Base-by-base conservation (phyloP, 1,140 invertebrate genomes). In the Drosophila truncata region DNA sequence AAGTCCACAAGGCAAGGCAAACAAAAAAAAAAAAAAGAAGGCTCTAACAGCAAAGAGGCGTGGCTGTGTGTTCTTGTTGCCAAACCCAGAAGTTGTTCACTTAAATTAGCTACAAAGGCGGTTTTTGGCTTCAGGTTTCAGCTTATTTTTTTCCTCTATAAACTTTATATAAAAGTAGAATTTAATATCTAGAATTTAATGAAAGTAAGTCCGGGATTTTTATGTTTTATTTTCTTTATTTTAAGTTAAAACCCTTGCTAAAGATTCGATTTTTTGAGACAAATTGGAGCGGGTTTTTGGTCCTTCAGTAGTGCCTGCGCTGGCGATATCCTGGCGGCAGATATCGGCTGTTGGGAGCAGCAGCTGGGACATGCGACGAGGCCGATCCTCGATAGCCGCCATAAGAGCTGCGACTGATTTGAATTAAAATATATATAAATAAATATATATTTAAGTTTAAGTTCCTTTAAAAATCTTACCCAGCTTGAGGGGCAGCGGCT, bases 311-410 rank as follows among this genome's bases (percentile, higher is more conserved):
- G 37, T 90, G 75, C 39, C 85, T 81, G 39, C 85, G 86, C 41
- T 90, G 86, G 20, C 85, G 85, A 57, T 91, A 90, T 29, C 63
- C 64, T 18, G 85, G 86, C 0, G 85, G 85, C 61, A 90, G 50
- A 58, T 90, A 90, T 13, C 85, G 75, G 4, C 85, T 69, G 9
- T 69, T 63, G 0, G 86, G 69, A 4, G 75, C 67, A 6, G 63
- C 41, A 6, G 59, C 71, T 18, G 66, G 47, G 25, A 57, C 55
- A 78, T 78, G 74, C 2, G 62, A 61, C 0, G 74, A 69, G 11
- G 77, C 84, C 23, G 82, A 65, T 29, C 74, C 81, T 8, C 83
- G 67, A 44, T 85, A 90, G 57, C 27, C 69, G 16, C 77, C 84
- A 60, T 78, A 70, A 23, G 58, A 78, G 0, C 57, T 85, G 25